These are phyloP conservation scores for Catocala fraxini DNA, from an alignment of 2,888 invertebrate genomes.

Conservation along the genomic window DNA sequence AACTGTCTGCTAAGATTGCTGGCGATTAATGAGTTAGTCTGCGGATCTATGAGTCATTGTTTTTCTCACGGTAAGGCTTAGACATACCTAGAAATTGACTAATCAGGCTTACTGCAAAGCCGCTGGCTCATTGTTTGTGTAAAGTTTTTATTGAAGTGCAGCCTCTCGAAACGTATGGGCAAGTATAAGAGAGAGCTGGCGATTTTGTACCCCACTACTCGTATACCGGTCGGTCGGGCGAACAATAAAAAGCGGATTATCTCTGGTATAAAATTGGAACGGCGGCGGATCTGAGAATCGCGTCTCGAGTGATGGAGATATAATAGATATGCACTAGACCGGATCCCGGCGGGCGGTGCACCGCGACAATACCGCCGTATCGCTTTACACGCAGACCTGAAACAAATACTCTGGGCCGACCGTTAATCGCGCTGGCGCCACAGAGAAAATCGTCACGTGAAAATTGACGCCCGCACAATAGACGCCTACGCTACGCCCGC, in stretches of 20 bases:
- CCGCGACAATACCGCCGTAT: slow-evolving; percentile 81
- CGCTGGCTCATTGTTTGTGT: slow-evolving; percentile 43
- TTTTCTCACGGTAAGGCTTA: slow-evolving; percentile 60
- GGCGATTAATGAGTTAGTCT: slow-evolving; percentile 51
- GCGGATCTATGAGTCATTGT: slow-evolving; percentile 73
- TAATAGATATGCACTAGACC: slow-evolving; percentile 85
- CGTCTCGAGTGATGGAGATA: slow-evolving; percentile 75
- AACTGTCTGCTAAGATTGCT: slow-evolving; percentile 42
- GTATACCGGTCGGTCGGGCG: slow-evolving; percentile 51
- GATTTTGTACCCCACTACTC: slow-evolving; percentile 51
- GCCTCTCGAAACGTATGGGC: slow-evolving; percentile 49
- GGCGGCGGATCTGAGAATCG: slow-evolving; percentile 73
- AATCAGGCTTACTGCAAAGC: slow-evolving; percentile 59
- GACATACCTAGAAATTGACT: slow-evolving; percentile 70
- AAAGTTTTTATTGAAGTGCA: slow-evolving; percentile 35
- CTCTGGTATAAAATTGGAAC: slow-evolving; percentile 79
- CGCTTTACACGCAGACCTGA: slow-evolving; percentile 80
- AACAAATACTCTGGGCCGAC: slow-evolving; percentile 78
- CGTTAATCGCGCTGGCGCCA: slow-evolving; percentile 83
- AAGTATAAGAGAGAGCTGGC: slow-evolving; percentile 55
- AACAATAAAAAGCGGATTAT: slow-evolving; percentile 77
- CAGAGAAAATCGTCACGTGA: slow-evolving; percentile 75
- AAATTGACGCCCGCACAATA: slow-evolving; percentile 67
- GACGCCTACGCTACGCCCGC: slow-evolving; percentile 32
- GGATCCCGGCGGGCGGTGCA: slow-evolving; percentile 73